Percentiles rank a stretch among this genome's conserved stretches.
Evolutionary conservation across 2,888 invertebrate genomes (phyloP).

Genomic region (Ecdyonurus torrentis): DNA sequence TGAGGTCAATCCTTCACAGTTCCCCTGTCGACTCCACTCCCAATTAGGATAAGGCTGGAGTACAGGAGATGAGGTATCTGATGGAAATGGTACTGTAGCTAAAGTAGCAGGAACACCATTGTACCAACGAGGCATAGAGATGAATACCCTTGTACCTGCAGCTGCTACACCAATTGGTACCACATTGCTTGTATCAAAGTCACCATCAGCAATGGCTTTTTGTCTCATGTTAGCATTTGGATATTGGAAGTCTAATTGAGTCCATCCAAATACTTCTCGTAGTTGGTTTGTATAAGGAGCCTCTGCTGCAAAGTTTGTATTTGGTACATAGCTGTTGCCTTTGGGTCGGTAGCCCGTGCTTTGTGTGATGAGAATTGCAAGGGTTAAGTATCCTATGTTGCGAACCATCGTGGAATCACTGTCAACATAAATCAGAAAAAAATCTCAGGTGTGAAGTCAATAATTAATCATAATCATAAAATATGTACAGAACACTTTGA

Average conservation of each 20-base stretch:
- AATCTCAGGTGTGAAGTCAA: too few species aligned
- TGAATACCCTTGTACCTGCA: slow-evolving; percentile 55
- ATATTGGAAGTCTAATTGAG: slow-evolving; percentile 54
- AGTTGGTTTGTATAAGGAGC: too few species aligned
- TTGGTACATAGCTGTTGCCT: too few species aligned
- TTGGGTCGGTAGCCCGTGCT: too few species aligned
- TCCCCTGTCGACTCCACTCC: slow-evolving; percentile 47
- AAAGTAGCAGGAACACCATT: slow-evolving; percentile 54
- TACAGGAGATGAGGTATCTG: slow-evolving; percentile 37
- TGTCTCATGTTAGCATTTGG: slow-evolving; percentile 37
- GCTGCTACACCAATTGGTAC: slow-evolving; percentile 54
- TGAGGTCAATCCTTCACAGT: slow-evolving; percentile 51
- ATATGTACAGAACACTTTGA: too few species aligned
- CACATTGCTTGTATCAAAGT: slow-evolving; percentile 45
- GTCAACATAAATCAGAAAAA: too few species aligned
- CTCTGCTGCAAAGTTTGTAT: too few species aligned
- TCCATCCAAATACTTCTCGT: slow-evolving; percentile 44
- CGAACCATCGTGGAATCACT: too few species aligned
- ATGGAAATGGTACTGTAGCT: slow-evolving; percentile 35
- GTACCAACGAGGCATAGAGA: slow-evolving; percentile 55
- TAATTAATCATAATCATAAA: too few species aligned
- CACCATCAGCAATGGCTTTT: slow-evolving; percentile 38
- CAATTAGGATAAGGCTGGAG: slow-evolving; percentile 65
- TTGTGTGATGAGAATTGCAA: too few species aligned
- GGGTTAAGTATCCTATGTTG: too few species aligned